phyloP scores from a whole-genome alignment of 1,140 invertebrate genomes.

The Drosophila bifasciata region DNA sequence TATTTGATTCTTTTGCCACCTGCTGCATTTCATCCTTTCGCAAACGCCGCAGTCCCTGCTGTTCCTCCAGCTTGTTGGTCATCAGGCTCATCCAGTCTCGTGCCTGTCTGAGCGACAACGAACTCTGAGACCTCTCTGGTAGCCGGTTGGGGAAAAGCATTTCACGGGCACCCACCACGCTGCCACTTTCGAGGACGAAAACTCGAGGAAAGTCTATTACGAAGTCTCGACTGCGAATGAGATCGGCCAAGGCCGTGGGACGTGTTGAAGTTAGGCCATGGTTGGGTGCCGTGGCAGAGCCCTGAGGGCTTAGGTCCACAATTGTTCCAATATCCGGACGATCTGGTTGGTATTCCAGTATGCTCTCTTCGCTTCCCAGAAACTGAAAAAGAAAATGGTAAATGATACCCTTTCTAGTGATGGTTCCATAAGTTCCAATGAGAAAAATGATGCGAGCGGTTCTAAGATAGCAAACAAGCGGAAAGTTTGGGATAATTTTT shows the following conservation, averaged over 20 bases:
- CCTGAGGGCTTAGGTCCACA: not conserved
- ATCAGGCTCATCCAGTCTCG: conserved; percentile 76
- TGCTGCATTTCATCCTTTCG: conserved; percentile 79
- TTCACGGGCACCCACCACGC: conserved; percentile 61
- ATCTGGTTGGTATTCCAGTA: conserved; percentile 76
- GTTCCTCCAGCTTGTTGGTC: conserved; percentile 78
- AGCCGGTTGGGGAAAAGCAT: conserved; percentile 62
- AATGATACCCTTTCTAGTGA: conserved; percentile 13
- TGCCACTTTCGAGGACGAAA: conserved; percentile 71
- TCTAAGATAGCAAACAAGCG: conserved; percentile 39
- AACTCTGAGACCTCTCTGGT: conserved; percentile 78
- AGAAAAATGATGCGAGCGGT: not conserved
- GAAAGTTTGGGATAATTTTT: conserved; percentile 46
- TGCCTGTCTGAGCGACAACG: conserved; percentile 69
- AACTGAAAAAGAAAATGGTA: conserved; percentile 84
- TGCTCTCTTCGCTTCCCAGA: conserved; percentile 91
- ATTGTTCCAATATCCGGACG: conserved; percentile 11
- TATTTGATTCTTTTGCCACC: conserved; percentile 19
- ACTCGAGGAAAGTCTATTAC: conserved; percentile 80
- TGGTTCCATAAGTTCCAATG: not conserved
- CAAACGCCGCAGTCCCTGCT: conserved; percentile 67
- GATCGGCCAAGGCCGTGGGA: conserved; percentile 54
- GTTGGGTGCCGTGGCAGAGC: conserved; percentile 1
- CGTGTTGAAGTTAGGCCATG: not conserved
- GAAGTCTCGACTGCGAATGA: conserved; percentile 76